Evolutionary conservation across 2,888 invertebrate species (phyloP), one percentile per base, ranked within the genome.

Genomic region (Cancer borealis): DNA sequence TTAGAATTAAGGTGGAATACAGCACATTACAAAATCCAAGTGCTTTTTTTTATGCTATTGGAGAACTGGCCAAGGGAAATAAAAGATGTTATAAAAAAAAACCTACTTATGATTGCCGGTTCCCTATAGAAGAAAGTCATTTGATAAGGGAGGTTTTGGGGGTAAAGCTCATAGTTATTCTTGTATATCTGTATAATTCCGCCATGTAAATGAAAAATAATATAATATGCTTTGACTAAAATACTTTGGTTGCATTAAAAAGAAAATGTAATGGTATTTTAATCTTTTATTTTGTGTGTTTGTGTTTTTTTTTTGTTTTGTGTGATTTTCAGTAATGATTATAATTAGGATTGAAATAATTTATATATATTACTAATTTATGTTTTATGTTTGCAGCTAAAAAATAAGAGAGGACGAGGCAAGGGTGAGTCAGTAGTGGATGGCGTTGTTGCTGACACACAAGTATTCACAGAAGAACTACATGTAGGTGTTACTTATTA

Each of bases 391-490:
- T 88, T 91, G 12, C 87, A 94, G 94, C 21, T 60, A 12, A 94
- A 94, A 84, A 89, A 47, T 46, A 94, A 94, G n/a, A 92, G 88
- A 84, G 91, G 94, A 21, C 54, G 88, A 79, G 92, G 92, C n/a
- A 84, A 90, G 45, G 39, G 87, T 1, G 92, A 92, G 14, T 88
- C 73, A 17, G 92, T 92, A 2, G 91, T 66, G 21, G 92, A 92
- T 91, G 92, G 92, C 2, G 17, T 54, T 2, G 26, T 66, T 26
- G 60, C 87, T 30, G 92, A 92, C 88, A 87, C 84, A 30, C 66
- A 89, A 46, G 92, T 94, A 8, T 92, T 94, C 79, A 90, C 92
- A n/a, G 94, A 94, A 47, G 94, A 92, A 91, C 92, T 94, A 26
- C 94, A 92, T 90, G 94, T 94, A n/a, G 30, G 90, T 90, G 47